Conservation (phyloP, 2,888 invertebrate genomes). For the Clostera curtula region DNA sequence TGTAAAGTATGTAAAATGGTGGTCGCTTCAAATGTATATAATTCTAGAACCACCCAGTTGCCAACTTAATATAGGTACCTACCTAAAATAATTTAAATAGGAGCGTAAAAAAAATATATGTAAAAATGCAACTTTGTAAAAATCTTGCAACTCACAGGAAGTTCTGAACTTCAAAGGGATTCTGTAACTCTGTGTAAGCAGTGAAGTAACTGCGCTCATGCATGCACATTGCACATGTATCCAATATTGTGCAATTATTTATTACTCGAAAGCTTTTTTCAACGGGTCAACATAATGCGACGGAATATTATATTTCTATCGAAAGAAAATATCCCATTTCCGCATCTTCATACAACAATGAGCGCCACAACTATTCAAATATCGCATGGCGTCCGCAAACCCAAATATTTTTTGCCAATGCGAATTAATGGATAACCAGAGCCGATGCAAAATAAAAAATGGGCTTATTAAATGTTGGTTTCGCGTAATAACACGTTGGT, state of each 20-base stretch:
- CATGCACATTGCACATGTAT: constrained; percentile 15
- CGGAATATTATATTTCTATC: constrained; percentile 70
- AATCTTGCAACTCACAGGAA: too few relatives aligned
- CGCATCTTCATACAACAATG: constrained; percentile 74
- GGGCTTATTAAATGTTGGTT: constrained; percentile 74
- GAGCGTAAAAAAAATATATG: too few relatives aligned
- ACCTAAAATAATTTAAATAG: too few relatives aligned
- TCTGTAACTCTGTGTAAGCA: too few relatives aligned
- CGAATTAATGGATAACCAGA: constrained; percentile 74
- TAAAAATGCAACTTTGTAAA: too few relatives aligned
- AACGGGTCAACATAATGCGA: constrained; percentile 60
- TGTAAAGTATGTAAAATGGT: too few relatives aligned
- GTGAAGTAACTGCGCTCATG: too few relatives aligned
- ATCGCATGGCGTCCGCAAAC: constrained; percentile 52
- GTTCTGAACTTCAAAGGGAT: too few relatives aligned
- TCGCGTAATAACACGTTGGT: constrained; percentile 72
- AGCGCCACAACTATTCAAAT: constrained; percentile 71
- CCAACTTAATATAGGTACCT: too few relatives aligned
- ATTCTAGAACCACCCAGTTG: too few relatives aligned
- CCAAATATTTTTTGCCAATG: constrained; percentile 57
- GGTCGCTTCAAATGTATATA: too few relatives aligned
- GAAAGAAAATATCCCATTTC: constrained; percentile 76
- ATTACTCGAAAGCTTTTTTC: constrained; percentile 53
- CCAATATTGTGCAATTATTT: constrained; percentile 41
- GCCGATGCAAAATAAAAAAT: constrained; percentile 68